These are phyloP conservation scores for Armadillidium nasatum DNA, from an alignment of 1,140 invertebrate genomes.

Conservation along the genomic window DNA sequence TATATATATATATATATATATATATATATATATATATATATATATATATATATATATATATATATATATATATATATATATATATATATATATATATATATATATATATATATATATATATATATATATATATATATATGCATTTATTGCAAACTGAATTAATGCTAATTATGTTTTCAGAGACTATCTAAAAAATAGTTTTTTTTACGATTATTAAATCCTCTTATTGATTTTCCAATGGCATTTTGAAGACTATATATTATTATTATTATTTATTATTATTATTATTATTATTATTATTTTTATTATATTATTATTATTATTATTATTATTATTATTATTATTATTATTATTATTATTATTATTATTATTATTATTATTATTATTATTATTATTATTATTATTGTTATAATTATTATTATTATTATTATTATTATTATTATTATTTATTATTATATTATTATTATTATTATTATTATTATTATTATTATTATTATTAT, in stretches of 20 bases:
- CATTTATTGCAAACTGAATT: no score
- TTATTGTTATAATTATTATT: no score
- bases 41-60: constrained; percentile 19
- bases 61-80: constrained; percentile 10
- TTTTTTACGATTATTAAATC: no score
- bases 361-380: constrained; percentile 7
- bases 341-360: not conserved
- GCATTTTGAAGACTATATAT: no score
- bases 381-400: no score
- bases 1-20: constrained; percentile 21
- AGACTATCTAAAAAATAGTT: no score
- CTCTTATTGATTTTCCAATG: no score
- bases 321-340: not conserved
- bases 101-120: constrained; percentile 22
- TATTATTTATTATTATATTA: no score
- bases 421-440: no score
- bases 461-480: no score
- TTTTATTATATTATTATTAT: not conserved
- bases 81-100: constrained; percentile 16
- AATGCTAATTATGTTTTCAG: no score
- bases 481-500: not conserved
- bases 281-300: not conserved
- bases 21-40: constrained; percentile 21
- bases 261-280: not conserved
- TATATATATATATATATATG: no score